Evolutionary conservation across 2,797 vertebrate genomes (phyloP), one percentile per base, ranked within the genome.

Genomic region (Coilia nasus): DNA sequence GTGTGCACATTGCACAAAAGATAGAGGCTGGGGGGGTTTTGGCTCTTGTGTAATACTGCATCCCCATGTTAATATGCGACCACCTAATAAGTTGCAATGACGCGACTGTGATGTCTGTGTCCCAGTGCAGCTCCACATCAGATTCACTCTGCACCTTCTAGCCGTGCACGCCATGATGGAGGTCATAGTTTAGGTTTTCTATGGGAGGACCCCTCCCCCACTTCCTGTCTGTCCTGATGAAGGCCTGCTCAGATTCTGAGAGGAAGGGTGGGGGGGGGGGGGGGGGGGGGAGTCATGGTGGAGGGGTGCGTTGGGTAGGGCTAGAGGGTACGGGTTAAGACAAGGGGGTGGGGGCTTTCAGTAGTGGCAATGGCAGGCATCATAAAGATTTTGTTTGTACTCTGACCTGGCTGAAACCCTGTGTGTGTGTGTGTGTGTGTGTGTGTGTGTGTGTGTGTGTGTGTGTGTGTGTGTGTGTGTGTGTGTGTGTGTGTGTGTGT

Each of bases 191-290:
- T 71, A 81, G 46, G 86, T 87, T 93, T 83, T 86, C 91, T 31
- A 5, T 84, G 85, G 3, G 60, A 82, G 83, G 67, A 83, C 91
- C 89, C 93, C 88, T 90, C 92, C 93, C 90, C 92, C 90, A 82
- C 91, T 95, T 95, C 94, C 93, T 94, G 92, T 90, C 89, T 87
- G 88, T 88, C 83, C 93, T 91, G 90, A 90, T 93, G 92, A 94
- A 92, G 89, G 89, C 88, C 89, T 91, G 88, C 90, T 92, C 90
- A 91, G 90, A 90, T 92, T 88, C 90, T 91, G 90, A 90, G 87
- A 88, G 88, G 90, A 78, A 81, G 57, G 64, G 25, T 28, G 84
- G 91, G 92, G 91, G 93, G 89, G 90, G 90, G 91, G 91, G 84
- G 89, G 86, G 92, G 90, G 78, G 81, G 89, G 89, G 86, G 82